Evolutionary conservation across 2,888 invertebrate species (phyloP).

Genomic region (Trissoscelio sp.): DNA sequence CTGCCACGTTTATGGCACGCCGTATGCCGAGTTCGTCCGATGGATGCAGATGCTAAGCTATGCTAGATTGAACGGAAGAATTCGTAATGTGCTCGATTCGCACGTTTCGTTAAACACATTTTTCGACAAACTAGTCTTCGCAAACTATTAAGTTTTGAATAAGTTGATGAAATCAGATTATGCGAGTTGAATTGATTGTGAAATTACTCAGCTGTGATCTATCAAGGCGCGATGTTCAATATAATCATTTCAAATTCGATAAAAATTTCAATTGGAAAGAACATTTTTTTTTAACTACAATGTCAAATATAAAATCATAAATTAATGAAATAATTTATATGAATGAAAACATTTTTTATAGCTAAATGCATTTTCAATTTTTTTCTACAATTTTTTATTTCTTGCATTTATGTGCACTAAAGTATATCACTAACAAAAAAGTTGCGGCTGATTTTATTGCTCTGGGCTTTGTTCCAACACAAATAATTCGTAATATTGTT

Average conservation of each 20-base stretch:
- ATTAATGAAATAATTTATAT: too few relatives aligned
- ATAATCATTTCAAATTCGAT: background rate
- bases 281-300: too few relatives aligned
- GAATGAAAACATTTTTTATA: too few relatives aligned
- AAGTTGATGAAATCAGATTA: constrained; percentile 29
- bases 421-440: constrained; percentile 24
- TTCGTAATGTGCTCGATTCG: constrained; percentile 48
- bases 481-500: constrained; percentile 44
- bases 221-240: background rate
- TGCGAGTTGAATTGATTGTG: constrained; percentile 28
- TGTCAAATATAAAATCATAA: too few relatives aligned
- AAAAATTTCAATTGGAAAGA: too few relatives aligned
- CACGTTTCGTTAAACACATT: constrained; percentile 54
- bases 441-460: constrained; percentile 25
- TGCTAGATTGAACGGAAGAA: constrained; percentile 51
- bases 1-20: constrained; percentile 52
- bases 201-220: constrained; percentile 6
- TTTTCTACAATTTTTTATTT: background rate
- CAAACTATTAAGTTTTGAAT: constrained; percentile 39
- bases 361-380: too few relatives aligned
- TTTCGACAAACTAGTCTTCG: constrained; percentile 33
- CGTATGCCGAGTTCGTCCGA: constrained; percentile 56
- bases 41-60: constrained; percentile 39
- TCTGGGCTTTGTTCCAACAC: constrained; percentile 36
- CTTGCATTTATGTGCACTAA: constrained; percentile 10